Base-by-base conservation (phyloP, 2,113 vertebrate species). In the Perca fluviatilis region DNA sequence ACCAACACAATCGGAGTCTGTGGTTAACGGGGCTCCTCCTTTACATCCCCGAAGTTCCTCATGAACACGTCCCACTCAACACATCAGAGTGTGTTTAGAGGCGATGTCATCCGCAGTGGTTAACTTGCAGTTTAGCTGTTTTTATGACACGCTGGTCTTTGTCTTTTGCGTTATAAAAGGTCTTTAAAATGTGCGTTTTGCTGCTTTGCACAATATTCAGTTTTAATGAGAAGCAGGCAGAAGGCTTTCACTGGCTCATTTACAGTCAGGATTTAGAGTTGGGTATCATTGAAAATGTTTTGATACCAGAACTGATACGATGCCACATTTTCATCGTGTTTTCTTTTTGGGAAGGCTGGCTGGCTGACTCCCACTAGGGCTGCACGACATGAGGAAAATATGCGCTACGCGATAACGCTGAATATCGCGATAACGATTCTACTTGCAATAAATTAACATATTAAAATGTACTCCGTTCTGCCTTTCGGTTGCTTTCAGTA, bases 201-300 rank as follows among this genome's bases (percentile, higher is more conserved):
- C 64, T 8, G 8, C 6, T 16, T 43, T 18, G 43, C 64, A 60
- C 27, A 21, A 10, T 25, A 6, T 25, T 30, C 76, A 53, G 14
- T 21, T 51, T 62, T 62, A 27, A 53, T 2, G 65, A 78, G 65
- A 51, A 25, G 46, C 21, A 53, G 65, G 53, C 75, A 68, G 64
- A 68, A 50, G 64, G 75, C 43, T 49, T 47, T 3, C 25, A 14
- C 40, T 61, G 57, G 56, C 64, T 78, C 56, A 7, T 51, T 67
- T 14, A 66, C 54, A 49, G 65, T 27, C 33, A 33, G 33, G 33
- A 33, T 33, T 33, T 33, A 33, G 33, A 33, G 33, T 33, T 33
- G 33, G 33, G 33, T 5, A 33, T 33, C 33, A 5, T 0, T 3
- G 30, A 30, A 30, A 33, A 33, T 33, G 33, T 33, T 33, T 33